phyloP scores from a whole-genome alignment of 2,888 invertebrate genomes.

The Caenorhabditis wallacei region DNA sequence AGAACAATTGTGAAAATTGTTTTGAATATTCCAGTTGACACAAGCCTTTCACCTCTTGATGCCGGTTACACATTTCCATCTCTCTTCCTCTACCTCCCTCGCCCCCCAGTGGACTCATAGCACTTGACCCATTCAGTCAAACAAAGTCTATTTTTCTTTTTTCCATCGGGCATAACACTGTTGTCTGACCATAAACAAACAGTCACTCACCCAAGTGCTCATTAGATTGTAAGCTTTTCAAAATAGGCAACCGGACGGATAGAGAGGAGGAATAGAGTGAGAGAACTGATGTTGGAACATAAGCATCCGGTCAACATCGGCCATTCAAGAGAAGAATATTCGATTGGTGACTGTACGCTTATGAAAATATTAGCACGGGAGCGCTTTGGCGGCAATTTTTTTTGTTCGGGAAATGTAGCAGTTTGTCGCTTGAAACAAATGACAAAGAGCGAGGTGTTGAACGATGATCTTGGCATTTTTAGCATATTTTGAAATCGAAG shows the following conservation, averaged over 20 bases:
- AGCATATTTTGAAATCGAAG: too few relatives aligned
- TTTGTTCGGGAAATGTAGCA: slow-evolving; percentile 36
- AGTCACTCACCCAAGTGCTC: slow-evolving; percentile 43
- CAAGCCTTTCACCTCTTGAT: background rate
- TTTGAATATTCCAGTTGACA: slow-evolving; percentile 2
- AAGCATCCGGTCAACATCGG: slow-evolving; percentile 48
- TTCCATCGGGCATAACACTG: slow-evolving; percentile 43
- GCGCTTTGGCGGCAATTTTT: slow-evolving; percentile 21
- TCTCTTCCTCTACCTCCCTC: slow-evolving; percentile 3
- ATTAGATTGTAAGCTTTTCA: slow-evolving; percentile 45
- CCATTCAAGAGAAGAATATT: slow-evolving; percentile 40
- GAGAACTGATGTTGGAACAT: slow-evolving; percentile 28
- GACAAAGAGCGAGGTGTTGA: slow-evolving; percentile 21
- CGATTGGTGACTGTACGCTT: slow-evolving; percentile 32
- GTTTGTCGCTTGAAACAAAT: slow-evolving; percentile 32
- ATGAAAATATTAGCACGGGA: slow-evolving; percentile 40
- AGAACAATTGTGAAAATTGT: slow-evolving; percentile 8
- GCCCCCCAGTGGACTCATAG: slow-evolving; percentile 16
- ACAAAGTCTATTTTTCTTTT: slow-evolving; percentile 48
- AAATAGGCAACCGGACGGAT: slow-evolving; percentile 37
- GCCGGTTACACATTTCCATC: slow-evolving; percentile 29
- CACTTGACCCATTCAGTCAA: slow-evolving; percentile 45
- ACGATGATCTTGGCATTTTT: slow-evolving; percentile 14
- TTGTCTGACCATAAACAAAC: slow-evolving; percentile 54
- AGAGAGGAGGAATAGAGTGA: slow-evolving; percentile 8